phyloP scores from a whole-genome alignment of 2,113 vertebrate genomes.

The Merops nubicus region DNA sequence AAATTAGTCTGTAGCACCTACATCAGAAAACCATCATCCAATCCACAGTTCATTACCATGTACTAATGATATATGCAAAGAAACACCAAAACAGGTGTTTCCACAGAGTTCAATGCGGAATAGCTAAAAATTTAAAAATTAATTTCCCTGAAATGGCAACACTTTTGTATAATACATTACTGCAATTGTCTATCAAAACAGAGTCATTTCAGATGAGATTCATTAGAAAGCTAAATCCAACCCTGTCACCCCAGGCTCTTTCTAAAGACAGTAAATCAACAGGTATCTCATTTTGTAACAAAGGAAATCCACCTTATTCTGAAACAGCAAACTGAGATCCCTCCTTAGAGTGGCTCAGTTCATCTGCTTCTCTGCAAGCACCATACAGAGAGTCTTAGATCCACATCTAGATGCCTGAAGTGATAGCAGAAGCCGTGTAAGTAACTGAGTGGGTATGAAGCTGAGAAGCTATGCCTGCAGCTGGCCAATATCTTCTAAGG shows the following conservation, averaged over 20 bases:
- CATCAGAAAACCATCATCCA: neutral
- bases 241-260: neutral
- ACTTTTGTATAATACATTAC: neutral
- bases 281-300: neutral
- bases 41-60: neutral
- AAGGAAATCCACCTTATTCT: neutral
- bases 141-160: neutral
- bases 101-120: neutral
- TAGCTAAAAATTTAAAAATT: neutral
- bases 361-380: neutral
- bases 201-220: neutral
- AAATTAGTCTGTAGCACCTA: neutral
- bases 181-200: neutral
- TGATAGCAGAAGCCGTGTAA: neutral
- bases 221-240: neutral
- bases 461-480: neutral
- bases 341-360: neutral
- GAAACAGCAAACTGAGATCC: neutral
- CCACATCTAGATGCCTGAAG: neutral
- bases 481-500: neutral
- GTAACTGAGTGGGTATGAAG: neutral
- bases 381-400: neutral
- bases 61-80: neutral
- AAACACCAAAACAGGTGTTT: neutral
- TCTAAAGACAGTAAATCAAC: neutral